Percentiles rank a stretch among this genome's conserved stretches.
phyloP scores from a whole-genome alignment of 2,888 invertebrate genomes.

The Mycalesis mineus region DNA sequence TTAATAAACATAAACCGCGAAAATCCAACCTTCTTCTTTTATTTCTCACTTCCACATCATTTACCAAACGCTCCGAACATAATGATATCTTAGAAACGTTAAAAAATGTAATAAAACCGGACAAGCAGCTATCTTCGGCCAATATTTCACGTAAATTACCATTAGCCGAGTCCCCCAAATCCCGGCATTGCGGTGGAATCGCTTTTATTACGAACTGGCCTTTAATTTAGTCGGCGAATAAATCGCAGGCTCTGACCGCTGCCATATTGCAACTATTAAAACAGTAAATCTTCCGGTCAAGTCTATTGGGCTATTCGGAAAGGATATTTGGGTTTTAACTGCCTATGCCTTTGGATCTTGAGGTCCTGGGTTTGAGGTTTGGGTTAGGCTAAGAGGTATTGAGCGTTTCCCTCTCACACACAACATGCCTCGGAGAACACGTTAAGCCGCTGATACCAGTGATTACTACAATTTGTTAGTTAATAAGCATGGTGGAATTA shows the following conservation, averaged over 20 bases:
- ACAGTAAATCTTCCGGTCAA: constrained; percentile 57
- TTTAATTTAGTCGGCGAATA: constrained; percentile 60
- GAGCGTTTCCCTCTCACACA: too few species aligned
- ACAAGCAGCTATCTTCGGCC: neutral
- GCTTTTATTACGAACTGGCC: constrained; percentile 44
- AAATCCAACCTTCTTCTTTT: too few species aligned
- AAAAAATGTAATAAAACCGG: neutral
- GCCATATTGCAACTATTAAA: constrained; percentile 65
- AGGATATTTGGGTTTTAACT: too few species aligned
- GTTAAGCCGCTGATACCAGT: too few species aligned
- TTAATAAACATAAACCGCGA: too few species aligned
- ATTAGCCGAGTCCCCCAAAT: constrained; percentile 18
- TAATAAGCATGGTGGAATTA: too few species aligned
- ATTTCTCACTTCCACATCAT: too few species aligned
- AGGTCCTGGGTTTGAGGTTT: too few species aligned
- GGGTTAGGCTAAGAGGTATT: too few species aligned
- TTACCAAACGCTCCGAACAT: neutral
- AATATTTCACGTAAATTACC: constrained; percentile 5
- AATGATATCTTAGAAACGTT: neutral
- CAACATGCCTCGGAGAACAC: too few species aligned
- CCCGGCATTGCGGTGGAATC: constrained; percentile 21
- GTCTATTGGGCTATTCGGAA: constrained; percentile 19
- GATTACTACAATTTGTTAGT: too few species aligned
- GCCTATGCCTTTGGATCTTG: constrained; percentile 9
- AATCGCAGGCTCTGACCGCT: constrained; percentile 46